A percentile compares a stretch with the other conserved stretches of the same genome.
Evolutionary conservation across 2,113 vertebrate genomes (phyloP).

Genomic region (Elanoides forficatus): DNA sequence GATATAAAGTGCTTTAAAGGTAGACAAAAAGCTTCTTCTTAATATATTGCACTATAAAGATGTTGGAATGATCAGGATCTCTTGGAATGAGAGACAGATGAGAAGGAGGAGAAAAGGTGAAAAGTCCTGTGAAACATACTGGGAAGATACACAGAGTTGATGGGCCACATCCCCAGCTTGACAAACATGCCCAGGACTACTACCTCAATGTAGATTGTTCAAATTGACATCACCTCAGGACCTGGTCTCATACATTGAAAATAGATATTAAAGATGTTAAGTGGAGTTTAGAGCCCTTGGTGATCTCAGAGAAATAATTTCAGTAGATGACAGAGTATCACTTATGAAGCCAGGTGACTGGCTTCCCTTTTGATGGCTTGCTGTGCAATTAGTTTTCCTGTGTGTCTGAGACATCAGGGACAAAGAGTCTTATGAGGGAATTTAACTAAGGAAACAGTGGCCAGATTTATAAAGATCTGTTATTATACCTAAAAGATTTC

Average conservation of each 20-base stretch:
- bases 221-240: background rate
- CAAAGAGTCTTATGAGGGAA: background rate
- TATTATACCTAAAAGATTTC: background rate
- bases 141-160: background rate
- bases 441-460: background rate
- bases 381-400: background rate
- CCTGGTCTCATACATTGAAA: background rate
- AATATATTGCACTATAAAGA: background rate
- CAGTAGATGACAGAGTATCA: background rate
- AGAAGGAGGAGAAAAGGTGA: background rate
- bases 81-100: background rate
- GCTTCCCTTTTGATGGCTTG: background rate
- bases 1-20: constrained; percentile 28
- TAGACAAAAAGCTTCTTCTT: constrained; percentile 12
- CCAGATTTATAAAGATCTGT: background rate
- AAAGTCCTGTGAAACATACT: background rate
- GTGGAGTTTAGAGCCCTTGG: background rate
- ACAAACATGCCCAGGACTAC: background rate
- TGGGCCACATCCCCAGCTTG: background rate
- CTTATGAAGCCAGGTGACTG: background rate
- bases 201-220: background rate
- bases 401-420: background rate
- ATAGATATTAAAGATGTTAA: background rate
- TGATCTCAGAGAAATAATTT: background rate
- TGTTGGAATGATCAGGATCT: background rate